phyloP scores from a whole-genome alignment of 2,797 vertebrate genomes.

The Pantherophis alleghaniensis region DNA sequence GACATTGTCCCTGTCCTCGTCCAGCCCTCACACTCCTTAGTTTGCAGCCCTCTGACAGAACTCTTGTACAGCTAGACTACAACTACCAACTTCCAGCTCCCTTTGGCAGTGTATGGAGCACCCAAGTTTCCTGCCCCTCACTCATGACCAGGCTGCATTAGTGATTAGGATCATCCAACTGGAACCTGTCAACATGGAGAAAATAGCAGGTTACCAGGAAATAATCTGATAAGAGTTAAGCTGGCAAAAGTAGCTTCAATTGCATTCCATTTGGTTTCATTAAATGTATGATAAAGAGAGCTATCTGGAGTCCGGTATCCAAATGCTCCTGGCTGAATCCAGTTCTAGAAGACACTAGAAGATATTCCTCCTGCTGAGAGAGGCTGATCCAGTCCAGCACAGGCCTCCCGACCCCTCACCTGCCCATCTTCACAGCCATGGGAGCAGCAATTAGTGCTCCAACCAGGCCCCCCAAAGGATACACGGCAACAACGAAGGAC shows the following conservation, averaged over 20 bases:
- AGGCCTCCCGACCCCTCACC: constrained; percentile 70
- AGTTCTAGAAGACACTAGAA: neutral
- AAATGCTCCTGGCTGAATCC: neutral
- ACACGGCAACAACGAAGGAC: constrained; percentile 87
- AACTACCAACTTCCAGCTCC: neutral
- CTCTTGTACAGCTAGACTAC: neutral
- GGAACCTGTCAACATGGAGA: neutral
- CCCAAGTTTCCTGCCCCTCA: neutral
- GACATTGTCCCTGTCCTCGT: neutral
- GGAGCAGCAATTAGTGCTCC: constrained; percentile 86
- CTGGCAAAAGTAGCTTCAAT: neutral
- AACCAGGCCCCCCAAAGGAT: constrained; percentile 81
- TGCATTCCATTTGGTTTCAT: no score
- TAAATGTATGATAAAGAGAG: neutral
- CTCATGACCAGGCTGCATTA: neutral
- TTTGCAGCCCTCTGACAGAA: neutral
- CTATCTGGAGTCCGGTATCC: neutral
- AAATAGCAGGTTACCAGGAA: neutral
- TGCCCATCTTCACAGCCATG: constrained; percentile 84
- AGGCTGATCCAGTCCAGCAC: neutral
- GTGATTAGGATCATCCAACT: neutral
- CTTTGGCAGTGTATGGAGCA: neutral
- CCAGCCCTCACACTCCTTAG: neutral
- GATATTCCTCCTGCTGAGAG: neutral
- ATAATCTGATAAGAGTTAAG: neutral